Percentiles rank a stretch among this genome's conserved stretches.
Evolutionary conservation across 2,113 vertebrate genomes (phyloP).

Genomic region (Nibea albiflora): DNA sequence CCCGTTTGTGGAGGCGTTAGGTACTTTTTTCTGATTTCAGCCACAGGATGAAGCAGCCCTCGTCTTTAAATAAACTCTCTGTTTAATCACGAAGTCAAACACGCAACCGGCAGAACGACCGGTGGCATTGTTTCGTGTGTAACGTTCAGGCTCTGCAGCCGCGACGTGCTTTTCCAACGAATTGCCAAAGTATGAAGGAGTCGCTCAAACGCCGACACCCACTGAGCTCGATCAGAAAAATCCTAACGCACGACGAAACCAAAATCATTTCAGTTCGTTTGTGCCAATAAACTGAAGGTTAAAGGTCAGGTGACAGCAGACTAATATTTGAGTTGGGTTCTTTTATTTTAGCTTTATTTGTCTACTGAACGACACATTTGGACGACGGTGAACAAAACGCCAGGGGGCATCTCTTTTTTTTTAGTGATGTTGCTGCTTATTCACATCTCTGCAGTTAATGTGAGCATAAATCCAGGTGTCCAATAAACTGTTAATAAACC

Average conservation of each 20-base stretch:
- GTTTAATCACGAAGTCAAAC: not conserved
- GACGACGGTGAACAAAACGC: not conserved
- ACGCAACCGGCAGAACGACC: not conserved
- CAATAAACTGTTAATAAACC: slow-evolving; percentile 17
- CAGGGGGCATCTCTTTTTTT: not conserved
- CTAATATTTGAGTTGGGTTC: too few species aligned
- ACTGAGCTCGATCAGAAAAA: not conserved
- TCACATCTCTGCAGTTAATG: not conserved
- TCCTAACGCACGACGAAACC: not conserved
- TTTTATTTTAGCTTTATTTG: not conserved
- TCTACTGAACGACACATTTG: not conserved
- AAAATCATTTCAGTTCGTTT: not conserved
- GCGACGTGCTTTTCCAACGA: not conserved
- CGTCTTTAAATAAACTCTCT: not conserved
- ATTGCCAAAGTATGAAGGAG: not conserved
- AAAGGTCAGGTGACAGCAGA: too few species aligned
- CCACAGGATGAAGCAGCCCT: not conserved
- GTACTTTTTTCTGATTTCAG: not conserved
- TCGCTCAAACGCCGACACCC: not conserved
- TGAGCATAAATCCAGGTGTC: not conserved
- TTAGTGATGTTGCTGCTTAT: not conserved
- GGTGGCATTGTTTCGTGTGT: not conserved
- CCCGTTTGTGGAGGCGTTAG: slow-evolving; percentile 26
- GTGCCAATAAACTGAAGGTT: not conserved
- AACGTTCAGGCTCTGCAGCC: too few species aligned